Conservation (phyloP, 1,140 invertebrate genomes). For the Manduca sexta region DNA sequence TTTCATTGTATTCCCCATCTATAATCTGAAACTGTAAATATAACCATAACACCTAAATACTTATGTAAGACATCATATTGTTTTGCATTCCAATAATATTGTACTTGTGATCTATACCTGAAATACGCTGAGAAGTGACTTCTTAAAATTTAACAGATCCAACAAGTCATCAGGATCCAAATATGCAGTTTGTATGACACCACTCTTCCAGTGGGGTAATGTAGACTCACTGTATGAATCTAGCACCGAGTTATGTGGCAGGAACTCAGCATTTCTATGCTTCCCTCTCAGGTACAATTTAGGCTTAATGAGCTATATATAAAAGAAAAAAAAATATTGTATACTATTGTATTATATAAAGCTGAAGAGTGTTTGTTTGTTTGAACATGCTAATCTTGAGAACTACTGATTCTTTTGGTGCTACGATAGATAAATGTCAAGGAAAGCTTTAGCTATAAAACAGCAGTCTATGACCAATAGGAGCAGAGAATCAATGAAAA, state of each 20-base stretch:
- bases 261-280: slow-evolving; percentile 34
- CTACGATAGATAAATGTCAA: no score
- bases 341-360: no score
- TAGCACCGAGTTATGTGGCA: slow-evolving; percentile 32
- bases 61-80: neutral
- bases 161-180: slow-evolving; percentile 31
- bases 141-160: slow-evolving; percentile 48
- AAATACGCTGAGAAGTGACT: slow-evolving; percentile 46
- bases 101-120: slow-evolving; percentile 32
- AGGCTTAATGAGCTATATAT: slow-evolving; percentile 38
- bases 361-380: no score
- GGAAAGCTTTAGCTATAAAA: no score
- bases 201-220: slow-evolving; percentile 42
- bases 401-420: no score
- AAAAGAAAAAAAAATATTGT: no score
- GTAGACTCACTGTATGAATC: slow-evolving; percentile 22
- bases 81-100: neutral
- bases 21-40: slow-evolving; percentile 34
- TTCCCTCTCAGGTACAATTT: slow-evolving; percentile 31
- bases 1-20: slow-evolving; percentile 45
- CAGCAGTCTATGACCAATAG: no score
- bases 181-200: slow-evolving; percentile 25
- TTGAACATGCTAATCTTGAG: no score
- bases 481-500: no score
- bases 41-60: neutral